A percentile compares a stretch with the other conserved stretches of the same genome.
Evolutionary conservation across 2,888 invertebrate genomes (phyloP).

Genomic region (Limnephilus lunatus): DNA sequence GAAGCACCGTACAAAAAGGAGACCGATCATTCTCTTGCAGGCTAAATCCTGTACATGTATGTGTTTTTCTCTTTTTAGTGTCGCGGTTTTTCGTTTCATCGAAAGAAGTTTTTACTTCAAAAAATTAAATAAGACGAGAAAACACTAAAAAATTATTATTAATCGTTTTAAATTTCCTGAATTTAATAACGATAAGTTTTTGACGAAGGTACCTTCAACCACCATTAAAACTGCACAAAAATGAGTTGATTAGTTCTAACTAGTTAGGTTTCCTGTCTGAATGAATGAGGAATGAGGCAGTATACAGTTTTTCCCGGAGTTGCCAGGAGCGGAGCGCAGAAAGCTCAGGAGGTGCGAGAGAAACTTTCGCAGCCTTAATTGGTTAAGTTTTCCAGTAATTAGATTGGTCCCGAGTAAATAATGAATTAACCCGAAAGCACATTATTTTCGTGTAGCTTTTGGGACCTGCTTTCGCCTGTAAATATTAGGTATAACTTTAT

Average conservation of each 20-base stretch:
- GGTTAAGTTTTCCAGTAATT: conserved; percentile 25
- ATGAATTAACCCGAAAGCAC: conserved; percentile 1
- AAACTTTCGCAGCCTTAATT: conserved; percentile 15
- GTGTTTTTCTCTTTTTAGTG: no score
- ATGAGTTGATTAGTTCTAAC: background rate
- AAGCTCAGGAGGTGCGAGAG: background rate
- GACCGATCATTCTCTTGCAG: no score
- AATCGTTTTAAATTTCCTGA: no score
- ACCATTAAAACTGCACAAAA: background rate
- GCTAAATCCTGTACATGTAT: no score
- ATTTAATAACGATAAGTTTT: background rate
- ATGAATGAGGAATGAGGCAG: background rate
- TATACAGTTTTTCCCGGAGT: background rate
- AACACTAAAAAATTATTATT: no score
- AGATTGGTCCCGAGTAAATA: conserved; percentile 4
- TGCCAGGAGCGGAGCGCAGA: background rate
- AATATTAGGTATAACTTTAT: background rate
- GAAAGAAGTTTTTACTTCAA: no score
- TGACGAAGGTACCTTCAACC: background rate
- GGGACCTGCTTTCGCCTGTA: background rate
- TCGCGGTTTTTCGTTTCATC: no score
- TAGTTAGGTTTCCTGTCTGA: background rate
- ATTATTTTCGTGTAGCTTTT: background rate
- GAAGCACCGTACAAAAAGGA: no score
- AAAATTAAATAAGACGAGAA: no score